Evolutionary conservation across 2,113 vertebrate genomes (phyloP).

Genomic region (Chunga burmeisteri): DNA sequence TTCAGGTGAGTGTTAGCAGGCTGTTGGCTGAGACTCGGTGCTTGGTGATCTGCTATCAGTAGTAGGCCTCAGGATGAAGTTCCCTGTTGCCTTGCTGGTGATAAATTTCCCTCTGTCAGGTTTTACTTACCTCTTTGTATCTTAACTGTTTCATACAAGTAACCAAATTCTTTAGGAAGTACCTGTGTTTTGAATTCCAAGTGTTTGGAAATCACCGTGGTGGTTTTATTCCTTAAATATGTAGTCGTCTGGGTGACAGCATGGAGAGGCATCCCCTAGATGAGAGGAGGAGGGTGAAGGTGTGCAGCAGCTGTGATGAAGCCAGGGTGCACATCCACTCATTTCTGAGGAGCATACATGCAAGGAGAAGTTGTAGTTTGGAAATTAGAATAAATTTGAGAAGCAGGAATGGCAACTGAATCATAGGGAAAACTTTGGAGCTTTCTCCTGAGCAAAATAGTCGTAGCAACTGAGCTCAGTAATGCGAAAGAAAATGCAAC

Average conservation of each 20-base stretch:
- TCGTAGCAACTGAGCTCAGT: neutral
- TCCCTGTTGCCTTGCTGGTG: neutral
- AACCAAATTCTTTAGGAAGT: neutral
- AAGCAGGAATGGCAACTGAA: neutral
- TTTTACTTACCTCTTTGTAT: neutral
- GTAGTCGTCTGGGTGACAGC: neutral
- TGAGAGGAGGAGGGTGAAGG: neutral
- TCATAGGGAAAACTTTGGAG: neutral
- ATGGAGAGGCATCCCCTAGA: neutral
- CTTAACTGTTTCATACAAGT: neutral
- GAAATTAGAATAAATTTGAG: neutral
- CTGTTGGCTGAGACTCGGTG: fast-evolving
- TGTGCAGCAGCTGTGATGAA: fast-evolving
- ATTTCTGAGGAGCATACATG: fast-evolving
- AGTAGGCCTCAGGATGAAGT: neutral
- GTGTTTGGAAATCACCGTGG: neutral
- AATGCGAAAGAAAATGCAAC: neutral
- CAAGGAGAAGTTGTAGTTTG: neutral
- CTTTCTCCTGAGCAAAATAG: neutral
- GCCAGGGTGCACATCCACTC: neutral
- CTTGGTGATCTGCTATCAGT: neutral
- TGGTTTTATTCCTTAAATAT: neutral
- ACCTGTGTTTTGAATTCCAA: neutral
- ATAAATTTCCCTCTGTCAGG: neutral
- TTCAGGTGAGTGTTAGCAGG: neutral